Evolutionary conservation across 2,888 invertebrate species (phyloP), one percentile per base, ranked within the genome.

Genomic region (Hydrotaea diabolus): DNA sequence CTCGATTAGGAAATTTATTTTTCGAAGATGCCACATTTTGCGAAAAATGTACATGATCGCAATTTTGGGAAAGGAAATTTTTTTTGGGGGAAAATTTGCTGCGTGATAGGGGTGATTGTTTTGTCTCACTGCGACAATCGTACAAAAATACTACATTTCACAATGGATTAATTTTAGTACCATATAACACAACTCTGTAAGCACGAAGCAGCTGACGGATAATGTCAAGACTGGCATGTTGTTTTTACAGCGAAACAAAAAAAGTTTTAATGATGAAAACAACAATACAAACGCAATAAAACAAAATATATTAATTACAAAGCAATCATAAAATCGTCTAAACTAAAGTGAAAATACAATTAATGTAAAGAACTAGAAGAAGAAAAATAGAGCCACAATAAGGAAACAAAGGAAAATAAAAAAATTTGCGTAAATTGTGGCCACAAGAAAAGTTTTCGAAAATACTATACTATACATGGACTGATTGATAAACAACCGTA

Each of bases 251-350:
- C 17, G 1, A 19, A 66, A 62, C 21, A n/a, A n/a, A n/a, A n/a
- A n/a, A n/a, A n/a, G n/a, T n/a, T n/a, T n/a, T n/a, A 66, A 43
- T 9, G 77, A 71, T 17, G 76, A 73, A 64, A 66, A 83, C 36
- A 80, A 73, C 8, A 72, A 76, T 64, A 17, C 55, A 72, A 82
- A 78, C 75, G 59, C 59, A 85, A 79, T 57, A 80, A 80, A 26
- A 64, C 17, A 66, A 8, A 26, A 72, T 59, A 64, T 78, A 49
- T 66, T 81, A 73, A 81, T 81, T 84, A 81, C 78, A 77, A 72
- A 36, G 43, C n/a, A 64, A 21, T 49, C 23, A 39, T 11, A 39
- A 39, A 13, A 39, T 1, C 7, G 55, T n/a, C n/a, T n/a, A 43
- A 55, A 5, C 2, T n/a, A 66, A 43, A 17, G 17, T 43, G 43